Conservation (phyloP, 2,888 invertebrate genomes). For the Cantharis rufa region DNA sequence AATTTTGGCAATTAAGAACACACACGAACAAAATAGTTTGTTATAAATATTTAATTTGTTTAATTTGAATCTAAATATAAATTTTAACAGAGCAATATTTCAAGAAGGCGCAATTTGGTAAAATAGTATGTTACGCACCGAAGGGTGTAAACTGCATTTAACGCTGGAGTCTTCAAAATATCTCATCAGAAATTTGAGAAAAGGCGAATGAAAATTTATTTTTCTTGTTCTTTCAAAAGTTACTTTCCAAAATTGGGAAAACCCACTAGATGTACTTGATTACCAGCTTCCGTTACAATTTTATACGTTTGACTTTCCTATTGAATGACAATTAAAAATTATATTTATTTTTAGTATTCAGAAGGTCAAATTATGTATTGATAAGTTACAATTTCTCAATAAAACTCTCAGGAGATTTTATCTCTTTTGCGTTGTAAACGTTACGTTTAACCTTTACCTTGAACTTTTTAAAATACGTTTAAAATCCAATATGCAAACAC, state of each 20-base stretch:
- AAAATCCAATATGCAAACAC: constrained; percentile 10
- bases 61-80: neutral
- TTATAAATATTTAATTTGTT: neutral
- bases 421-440: constrained; percentile 13
- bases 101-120: neutral
- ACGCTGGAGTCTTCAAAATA: no score
- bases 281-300: neutral
- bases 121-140: no score
- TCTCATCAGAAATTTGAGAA: neutral
- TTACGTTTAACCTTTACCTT: constrained; percentile 14
- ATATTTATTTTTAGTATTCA: neutral
- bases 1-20: neutral
- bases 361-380: neutral
- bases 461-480: constrained; percentile 13
- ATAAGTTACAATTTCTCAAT: neutral
- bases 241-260: neutral
- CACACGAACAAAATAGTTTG: neutral
- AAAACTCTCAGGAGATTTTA: constrained; percentile 11
- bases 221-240: neutral
- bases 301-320: neutral
- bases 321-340: neutral
- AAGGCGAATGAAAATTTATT: no score
- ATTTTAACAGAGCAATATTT: neutral
- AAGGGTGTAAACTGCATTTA: no score
- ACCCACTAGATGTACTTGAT: neutral